Conservation (phyloP, 2,888 invertebrate species). For the Autographa gamma region DNA sequence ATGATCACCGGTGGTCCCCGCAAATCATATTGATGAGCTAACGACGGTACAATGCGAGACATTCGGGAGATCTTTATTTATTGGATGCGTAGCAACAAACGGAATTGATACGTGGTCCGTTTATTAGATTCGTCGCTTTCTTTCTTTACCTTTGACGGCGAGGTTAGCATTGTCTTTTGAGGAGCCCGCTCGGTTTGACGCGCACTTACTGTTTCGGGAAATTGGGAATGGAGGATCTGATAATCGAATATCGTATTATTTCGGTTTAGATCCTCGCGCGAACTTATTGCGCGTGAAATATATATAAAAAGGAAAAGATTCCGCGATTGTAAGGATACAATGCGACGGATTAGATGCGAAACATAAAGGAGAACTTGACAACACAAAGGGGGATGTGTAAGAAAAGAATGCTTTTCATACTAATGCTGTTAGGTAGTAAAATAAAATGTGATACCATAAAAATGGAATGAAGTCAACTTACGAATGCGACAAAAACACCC, state of each 20-base stretch:
- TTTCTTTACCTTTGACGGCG: slow-evolving; percentile 86
- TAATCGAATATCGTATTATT: slow-evolving; percentile 71
- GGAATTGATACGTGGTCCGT: slow-evolving; percentile 83
- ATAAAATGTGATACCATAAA: slow-evolving; percentile 67
- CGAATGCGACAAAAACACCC: slow-evolving; percentile 75
- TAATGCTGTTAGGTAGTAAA: slow-evolving; percentile 60
- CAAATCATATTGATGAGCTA: slow-evolving; percentile 73
- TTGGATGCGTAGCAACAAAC: slow-evolving; percentile 82
- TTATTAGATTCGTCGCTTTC: slow-evolving; percentile 87
- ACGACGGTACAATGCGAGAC: slow-evolving; percentile 67
- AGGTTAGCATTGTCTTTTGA: slow-evolving; percentile 84
- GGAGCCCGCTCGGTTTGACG: slow-evolving; percentile 76
- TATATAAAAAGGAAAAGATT: slow-evolving; percentile 40
- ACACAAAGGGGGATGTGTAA: slow-evolving; percentile 38
- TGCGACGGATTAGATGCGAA: slow-evolving; percentile 51
- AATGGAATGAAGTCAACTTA: slow-evolving; percentile 69
- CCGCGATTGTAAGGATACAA: slow-evolving; percentile 38
- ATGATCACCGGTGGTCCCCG: slow-evolving; percentile 71
- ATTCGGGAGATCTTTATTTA: slow-evolving; percentile 70
- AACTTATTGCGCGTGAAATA: slow-evolving; percentile 58
- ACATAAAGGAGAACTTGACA: slow-evolving; percentile 53
- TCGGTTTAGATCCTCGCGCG: slow-evolving; percentile 51
- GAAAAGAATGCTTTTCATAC: slow-evolving; percentile 59
- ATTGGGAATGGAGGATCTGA: slow-evolving; percentile 65
- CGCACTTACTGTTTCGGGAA: slow-evolving; percentile 70